These are phyloP conservation scores for Leptinotarsa haldemani DNA, from an alignment of 2,888 invertebrate genomes.

Conservation along the genomic window DNA sequence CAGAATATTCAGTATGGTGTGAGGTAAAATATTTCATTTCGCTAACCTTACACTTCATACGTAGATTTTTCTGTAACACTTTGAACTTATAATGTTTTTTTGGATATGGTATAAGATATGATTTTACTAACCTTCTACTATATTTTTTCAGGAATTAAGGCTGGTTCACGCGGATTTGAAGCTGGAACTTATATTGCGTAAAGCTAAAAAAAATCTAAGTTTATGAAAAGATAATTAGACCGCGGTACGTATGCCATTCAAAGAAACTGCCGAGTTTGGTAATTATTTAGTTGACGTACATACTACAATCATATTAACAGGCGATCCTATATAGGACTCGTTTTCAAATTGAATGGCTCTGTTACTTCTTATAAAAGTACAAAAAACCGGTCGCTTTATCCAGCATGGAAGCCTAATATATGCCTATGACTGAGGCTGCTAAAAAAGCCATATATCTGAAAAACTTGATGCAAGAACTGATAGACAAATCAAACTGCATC, in stretches of 20 bases:
- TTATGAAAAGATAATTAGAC: no score
- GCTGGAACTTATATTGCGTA: no score
- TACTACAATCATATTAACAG: not conserved
- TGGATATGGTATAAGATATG: slow-evolving; percentile 61
- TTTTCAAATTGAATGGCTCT: slow-evolving; percentile 16
- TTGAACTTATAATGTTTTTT: no score
- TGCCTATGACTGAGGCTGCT: slow-evolving; percentile 50
- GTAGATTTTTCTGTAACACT: no score
- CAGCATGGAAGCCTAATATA: slow-evolving; percentile 53
- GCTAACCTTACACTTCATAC: no score
- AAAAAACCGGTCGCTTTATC: slow-evolving; percentile 40
- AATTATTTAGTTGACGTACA: not conserved
- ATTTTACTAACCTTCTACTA: not conserved
- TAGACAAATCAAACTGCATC: not conserved
- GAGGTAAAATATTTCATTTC: no score
- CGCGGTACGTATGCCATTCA: no score
- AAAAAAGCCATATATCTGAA: slow-evolving; percentile 44
- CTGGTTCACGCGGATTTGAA: slow-evolving; percentile 99
- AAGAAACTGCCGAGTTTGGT: no score
- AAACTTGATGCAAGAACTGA: not conserved
- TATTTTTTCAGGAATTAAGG: slow-evolving; percentile 86
- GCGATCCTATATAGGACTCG: not conserved
- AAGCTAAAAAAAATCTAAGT: no score
- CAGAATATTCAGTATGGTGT: no score
- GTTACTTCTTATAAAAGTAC: not conserved